Evolutionary conservation across 2,888 invertebrate genomes (phyloP).

Genomic region (Ophonus ardosiacus): DNA sequence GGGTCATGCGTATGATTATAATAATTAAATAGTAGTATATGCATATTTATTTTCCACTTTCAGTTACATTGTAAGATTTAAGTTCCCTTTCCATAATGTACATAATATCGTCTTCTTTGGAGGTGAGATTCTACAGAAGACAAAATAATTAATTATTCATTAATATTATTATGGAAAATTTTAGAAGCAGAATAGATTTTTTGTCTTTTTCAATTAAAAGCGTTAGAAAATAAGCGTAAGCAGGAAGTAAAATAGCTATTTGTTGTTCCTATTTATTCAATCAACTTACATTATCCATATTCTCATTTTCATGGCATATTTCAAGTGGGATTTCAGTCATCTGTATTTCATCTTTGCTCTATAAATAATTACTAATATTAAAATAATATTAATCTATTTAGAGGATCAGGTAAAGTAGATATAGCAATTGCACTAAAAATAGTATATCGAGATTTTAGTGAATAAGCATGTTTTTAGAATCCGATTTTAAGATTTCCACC

Average conservation of each 20-base stretch:
- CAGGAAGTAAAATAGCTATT: too few species aligned
- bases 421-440: too few species aligned
- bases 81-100: slow-evolving; percentile 21
- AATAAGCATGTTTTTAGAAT: too few species aligned
- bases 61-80: slow-evolving; percentile 11
- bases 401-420: too few species aligned
- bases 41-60: neutral
- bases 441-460: too few species aligned
- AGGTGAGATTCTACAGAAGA: neutral
- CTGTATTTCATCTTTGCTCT: neutral
- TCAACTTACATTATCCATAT: neutral
- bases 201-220: too few species aligned
- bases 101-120: slow-evolving; percentile 15
- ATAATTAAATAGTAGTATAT: too few species aligned
- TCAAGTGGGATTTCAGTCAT: neutral
- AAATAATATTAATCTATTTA: neutral
- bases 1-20: too few species aligned
- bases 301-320: neutral
- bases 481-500: too few species aligned
- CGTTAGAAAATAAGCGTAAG: too few species aligned
- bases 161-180: neutral
- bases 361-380: neutral
- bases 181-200: too few species aligned
- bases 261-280: too few species aligned
- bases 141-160: neutral